Conservation (phyloP, 2,888 invertebrate species). For the Acleris sparsana region DNA sequence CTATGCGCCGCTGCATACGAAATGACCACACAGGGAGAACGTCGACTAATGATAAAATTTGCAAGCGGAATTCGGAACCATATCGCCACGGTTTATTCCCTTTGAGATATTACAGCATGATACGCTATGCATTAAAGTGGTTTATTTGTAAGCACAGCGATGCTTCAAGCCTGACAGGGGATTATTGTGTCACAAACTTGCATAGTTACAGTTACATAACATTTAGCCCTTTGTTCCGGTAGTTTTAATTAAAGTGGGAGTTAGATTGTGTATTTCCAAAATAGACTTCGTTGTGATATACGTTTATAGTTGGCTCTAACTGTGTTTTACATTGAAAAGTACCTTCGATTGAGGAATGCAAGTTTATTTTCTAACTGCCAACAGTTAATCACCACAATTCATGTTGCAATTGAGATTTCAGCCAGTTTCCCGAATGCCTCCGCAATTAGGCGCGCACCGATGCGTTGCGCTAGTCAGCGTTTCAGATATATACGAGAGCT, state of each 20-base stretch:
- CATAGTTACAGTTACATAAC: slow-evolving; percentile 10
- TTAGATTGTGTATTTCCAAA: background rate
- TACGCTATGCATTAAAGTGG: slow-evolving; percentile 33
- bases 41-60: slow-evolving; percentile 43
- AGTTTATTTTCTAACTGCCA: background rate
- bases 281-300: background rate
- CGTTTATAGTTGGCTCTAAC: background rate
- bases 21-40: slow-evolving; percentile 53
- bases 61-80: slow-evolving; percentile 30
- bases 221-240: slow-evolving; percentile 18
- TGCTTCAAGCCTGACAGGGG: slow-evolving; percentile 30
- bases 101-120: slow-evolving; percentile 28
- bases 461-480: slow-evolving; percentile 40
- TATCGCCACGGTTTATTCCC: slow-evolving; percentile 32
- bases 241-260: slow-evolving; percentile 9
- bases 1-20: slow-evolving; percentile 60
- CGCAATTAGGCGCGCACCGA: slow-evolving; percentile 42
- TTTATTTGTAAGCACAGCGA: slow-evolving; percentile 34
- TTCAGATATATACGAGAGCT: slow-evolving; percentile 31
- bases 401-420: slow-evolving; percentile 26
- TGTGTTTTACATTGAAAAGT: background rate
- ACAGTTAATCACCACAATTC: slow-evolving; percentile 21
- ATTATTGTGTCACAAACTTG: slow-evolving; percentile 31
- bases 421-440: slow-evolving; percentile 39
- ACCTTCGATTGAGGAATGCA: background rate